phyloP scores from a whole-genome alignment of 2,113 vertebrate genomes.

The Indri indri region DNA sequence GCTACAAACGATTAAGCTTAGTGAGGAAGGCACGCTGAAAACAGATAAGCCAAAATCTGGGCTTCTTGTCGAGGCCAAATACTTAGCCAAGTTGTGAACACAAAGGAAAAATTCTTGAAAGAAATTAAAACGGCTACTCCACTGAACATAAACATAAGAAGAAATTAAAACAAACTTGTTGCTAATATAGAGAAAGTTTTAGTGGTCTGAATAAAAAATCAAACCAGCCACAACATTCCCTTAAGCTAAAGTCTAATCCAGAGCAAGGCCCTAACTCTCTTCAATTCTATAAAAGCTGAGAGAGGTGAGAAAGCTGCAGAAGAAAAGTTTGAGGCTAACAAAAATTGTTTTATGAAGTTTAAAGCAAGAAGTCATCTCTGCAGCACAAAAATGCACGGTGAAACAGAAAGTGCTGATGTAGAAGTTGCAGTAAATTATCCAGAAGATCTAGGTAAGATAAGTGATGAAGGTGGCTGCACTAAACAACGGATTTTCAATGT shows the following conservation, averaged over 20 bases:
- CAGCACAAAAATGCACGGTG: not conserved
- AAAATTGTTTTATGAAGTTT: not conserved
- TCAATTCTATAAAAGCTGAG: not conserved
- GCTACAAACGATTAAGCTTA: not conserved
- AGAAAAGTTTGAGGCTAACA: not conserved
- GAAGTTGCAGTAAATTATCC: not conserved
- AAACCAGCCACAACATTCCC: not conserved
- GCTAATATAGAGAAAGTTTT: not conserved
- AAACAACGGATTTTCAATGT: not conserved
- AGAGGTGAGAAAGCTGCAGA: not conserved
- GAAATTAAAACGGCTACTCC: not conserved
- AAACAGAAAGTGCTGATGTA: not conserved
- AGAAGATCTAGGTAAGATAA: not conserved
- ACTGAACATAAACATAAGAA: not conserved
- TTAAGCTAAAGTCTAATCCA: not conserved
- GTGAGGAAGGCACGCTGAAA: not conserved
- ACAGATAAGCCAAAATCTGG: not conserved
- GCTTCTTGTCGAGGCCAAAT: not conserved
- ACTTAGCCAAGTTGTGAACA: not conserved
- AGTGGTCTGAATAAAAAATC: not conserved
- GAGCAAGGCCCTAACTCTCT: not conserved
- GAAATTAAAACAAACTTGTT: not conserved
- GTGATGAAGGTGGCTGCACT: not conserved
- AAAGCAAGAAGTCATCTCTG: not conserved
- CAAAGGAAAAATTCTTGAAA: not conserved